Base-by-base conservation (phyloP, 2,888 invertebrate species). In the Rhagonycha lutea region DNA sequence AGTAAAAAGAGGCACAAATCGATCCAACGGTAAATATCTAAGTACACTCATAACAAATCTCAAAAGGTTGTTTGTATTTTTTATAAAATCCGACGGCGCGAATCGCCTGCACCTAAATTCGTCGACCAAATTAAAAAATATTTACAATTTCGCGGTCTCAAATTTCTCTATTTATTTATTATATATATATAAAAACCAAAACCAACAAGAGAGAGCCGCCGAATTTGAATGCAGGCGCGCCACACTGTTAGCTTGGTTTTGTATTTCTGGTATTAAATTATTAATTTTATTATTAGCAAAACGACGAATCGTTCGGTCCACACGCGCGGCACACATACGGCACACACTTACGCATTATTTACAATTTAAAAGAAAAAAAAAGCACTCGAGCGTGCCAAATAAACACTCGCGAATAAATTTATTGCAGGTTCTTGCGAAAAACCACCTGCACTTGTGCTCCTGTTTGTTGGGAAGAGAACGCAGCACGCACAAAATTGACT, bases 41-140 rank as follows among this genome's bases (percentile, higher is more conserved):
- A 85, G 85, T 85, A 85, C 85, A 85, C 83, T 83, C 84, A 85
- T 81, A 84, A 83, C 84, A 84, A 84, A 85, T 85, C 83, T 83
- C 82, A 83, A 81, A 82, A 47, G 47, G 47, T 47, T 47, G 47
- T 47, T 47, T 80, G 63, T 65, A 24, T 82, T 47, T 47, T 82
- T 47, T 47, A 47, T 47, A 47, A 47, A 47, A 47, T 47, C 47
- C 47, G 47, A 69, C 68, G 73, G 74, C 75, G 73, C 81, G 79
- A 78, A 77, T 74, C 47, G 47, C 47, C 80, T 76, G 80, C 80
- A 78, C 78, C 80, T 79, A 79, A 77, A 79, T 78, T 80, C 80
- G 78, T 72, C 70, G 74, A 70, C 29, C 29, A 23, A 61, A 72
- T 77, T 75, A 74, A 29, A 73, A 69, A 74, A 47, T 47, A 47